Evolutionary conservation across 2,113 vertebrate genomes (phyloP).

Genomic region (Elephantulus edwardii): DNA sequence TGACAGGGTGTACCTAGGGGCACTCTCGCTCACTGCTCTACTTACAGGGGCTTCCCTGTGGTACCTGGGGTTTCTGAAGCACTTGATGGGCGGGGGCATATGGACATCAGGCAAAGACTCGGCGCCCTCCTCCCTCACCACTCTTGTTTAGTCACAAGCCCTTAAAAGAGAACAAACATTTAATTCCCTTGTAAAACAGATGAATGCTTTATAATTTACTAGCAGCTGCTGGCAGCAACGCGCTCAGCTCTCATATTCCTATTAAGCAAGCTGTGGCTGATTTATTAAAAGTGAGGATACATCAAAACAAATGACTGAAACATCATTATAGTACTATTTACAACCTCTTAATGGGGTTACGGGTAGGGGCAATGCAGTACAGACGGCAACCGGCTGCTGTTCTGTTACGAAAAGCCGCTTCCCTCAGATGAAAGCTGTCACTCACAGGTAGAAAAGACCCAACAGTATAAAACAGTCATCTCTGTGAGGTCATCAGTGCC

Average conservation of each 20-base stretch:
- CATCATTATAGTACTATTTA: slow-evolving; percentile 88
- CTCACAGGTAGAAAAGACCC: slow-evolving; percentile 29
- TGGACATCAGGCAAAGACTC: slow-evolving; percentile 25
- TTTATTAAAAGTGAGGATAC: slow-evolving; percentile 87
- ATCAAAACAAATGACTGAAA: slow-evolving; percentile 89
- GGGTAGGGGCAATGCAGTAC: slow-evolving; percentile 79
- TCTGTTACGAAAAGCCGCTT: slow-evolving; percentile 70
- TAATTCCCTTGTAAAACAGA: slow-evolving; percentile 87
- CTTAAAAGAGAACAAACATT: slow-evolving; percentile 85
- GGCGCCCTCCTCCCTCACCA: accelerated
- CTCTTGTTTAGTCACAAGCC: slow-evolving; percentile 70
- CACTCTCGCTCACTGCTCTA: neutral
- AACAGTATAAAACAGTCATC: neutral
- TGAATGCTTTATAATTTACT: slow-evolving; percentile 87
- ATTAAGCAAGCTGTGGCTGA: slow-evolving; percentile 87
- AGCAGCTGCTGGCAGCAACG: slow-evolving; percentile 85
- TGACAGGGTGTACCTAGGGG: slow-evolving; percentile 37
- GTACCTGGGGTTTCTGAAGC: neutral
- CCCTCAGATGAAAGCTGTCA: neutral
- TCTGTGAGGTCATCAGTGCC: neutral
- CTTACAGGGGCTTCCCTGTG: slow-evolving; percentile 26
- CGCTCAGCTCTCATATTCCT: slow-evolving; percentile 83
- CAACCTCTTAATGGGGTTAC: slow-evolving; percentile 86
- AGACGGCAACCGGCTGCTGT: slow-evolving; percentile 75
- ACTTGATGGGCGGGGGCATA: neutral